phyloP scores from a whole-genome alignment of 2,797 vertebrate genomes.

The Heteromormyrus szaboi region DNA sequence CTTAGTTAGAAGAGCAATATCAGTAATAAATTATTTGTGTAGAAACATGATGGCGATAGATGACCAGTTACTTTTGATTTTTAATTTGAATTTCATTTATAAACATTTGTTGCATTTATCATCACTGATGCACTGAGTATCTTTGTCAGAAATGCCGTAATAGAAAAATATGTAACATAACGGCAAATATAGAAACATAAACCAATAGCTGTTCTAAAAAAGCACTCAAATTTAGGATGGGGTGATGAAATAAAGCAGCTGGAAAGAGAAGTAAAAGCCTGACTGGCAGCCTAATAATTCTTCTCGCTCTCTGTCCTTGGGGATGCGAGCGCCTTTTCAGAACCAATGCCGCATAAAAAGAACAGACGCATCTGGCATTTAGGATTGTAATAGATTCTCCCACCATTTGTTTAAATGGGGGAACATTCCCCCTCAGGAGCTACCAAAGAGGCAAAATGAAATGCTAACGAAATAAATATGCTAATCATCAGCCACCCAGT shows the following conservation, averaged over 20 bases:
- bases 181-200: not conserved
- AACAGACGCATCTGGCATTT: not conserved
- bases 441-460: not conserved
- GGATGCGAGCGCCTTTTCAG: not conserved
- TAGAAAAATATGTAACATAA: not conserved
- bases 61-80: not conserved
- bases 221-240: not conserved
- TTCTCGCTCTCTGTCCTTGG: not conserved
- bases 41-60: not conserved
- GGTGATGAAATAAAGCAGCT: not conserved
- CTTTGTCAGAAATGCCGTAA: not conserved
- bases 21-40: not conserved
- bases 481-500: not conserved
- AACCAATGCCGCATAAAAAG: not conserved
- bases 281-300: constrained; percentile 11
- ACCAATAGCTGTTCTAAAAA: not conserved
- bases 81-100: not conserved
- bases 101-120: not conserved
- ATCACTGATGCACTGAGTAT: not conserved
- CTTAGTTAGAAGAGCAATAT: not conserved
- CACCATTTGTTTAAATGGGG: constrained; percentile 14
- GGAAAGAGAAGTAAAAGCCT: not conserved
- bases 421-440: not conserved
- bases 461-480: not conserved
- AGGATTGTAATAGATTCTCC: constrained; percentile 15